Base-by-base conservation (phyloP, 2,113 vertebrate genomes). In the Gallinago jamesoni region DNA sequence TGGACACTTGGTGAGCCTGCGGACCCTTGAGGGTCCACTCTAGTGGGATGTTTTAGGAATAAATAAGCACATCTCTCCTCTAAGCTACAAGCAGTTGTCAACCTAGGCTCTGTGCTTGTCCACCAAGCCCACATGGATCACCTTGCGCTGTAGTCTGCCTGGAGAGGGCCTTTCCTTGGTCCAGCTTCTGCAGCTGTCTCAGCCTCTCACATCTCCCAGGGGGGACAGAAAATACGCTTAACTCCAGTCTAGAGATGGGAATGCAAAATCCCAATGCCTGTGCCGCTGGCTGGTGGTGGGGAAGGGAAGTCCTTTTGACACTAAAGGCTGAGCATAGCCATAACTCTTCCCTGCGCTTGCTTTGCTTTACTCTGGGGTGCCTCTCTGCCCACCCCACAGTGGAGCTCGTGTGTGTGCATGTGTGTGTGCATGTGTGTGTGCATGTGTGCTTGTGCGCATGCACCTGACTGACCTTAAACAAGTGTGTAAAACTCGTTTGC, bases 401-500 rank as follows among this genome's bases (percentile, higher is more conserved):
- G 0, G 2, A 87, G 79, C 59, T 67, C 3, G 2, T 37, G 20
- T 33, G 19, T 41, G 37, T 31, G 19, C 39, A 10, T 50, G 37
- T 39, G 20, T 33, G 19, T 41, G 37, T 31, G 19, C 39, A 10
- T 50, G 37, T 39, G 31, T 41, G 66, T 25, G 76, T 47, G 66
- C n/a, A 48, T 31, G 56, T 11, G 22, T 86, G 82, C 28, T 79
- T 91, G 39, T 70, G 57, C 11, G 52, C 81, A 57, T 53, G 87
- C 85, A 95, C 92, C 96, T 96, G 94, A 96, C 96, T 89, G 92
- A 90, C 86, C 88, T 82, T 69, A 94, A 94, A 81, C 87, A 94
- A 97, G 93, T 92, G 88, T 97, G 96, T 87, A 93, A 96, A 97
- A 96, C 88, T 97, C 89, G 60, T 97, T 97, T 96, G 85, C 84